Evolutionary conservation across 2,113 vertebrate genomes (phyloP).

Genomic region (Pimephales promelas): DNA sequence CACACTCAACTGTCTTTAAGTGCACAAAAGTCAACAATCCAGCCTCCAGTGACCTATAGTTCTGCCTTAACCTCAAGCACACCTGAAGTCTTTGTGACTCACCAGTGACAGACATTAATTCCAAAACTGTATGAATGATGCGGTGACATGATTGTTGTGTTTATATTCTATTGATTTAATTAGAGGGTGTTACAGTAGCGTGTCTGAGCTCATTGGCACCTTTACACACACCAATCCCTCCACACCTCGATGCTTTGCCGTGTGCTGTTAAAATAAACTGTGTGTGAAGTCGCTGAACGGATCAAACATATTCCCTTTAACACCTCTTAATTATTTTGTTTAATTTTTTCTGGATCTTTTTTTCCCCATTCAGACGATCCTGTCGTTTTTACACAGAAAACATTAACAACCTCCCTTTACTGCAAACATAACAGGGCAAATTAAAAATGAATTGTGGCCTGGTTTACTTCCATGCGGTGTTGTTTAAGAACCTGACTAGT

Average conservation of each 20-base stretch:
- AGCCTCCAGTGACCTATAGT: background rate
- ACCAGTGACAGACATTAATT: background rate
- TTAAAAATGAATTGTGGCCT: background rate
- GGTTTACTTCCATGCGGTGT: background rate
- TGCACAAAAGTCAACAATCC: background rate
- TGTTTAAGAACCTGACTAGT: background rate
- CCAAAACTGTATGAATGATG: background rate
- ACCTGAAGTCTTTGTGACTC: background rate
- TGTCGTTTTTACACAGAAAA: background rate
- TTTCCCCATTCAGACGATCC: background rate
- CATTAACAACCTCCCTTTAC: background rate
- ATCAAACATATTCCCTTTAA: constrained; percentile 10
- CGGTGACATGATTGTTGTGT: background rate
- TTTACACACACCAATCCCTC: background rate
- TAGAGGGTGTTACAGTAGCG: background rate
- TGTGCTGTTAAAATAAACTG: constrained; percentile 9
- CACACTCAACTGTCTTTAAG: background rate
- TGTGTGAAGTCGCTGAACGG: background rate
- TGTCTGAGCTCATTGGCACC: background rate
- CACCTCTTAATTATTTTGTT: constrained; percentile 10
- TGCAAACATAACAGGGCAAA: background rate
- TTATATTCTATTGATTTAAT: background rate
- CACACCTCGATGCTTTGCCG: background rate
- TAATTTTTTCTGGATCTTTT: background rate
- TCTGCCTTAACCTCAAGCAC: background rate